Base-by-base conservation (phyloP, 2,888 invertebrate species). In the Shargacucullia verbasci region DNA sequence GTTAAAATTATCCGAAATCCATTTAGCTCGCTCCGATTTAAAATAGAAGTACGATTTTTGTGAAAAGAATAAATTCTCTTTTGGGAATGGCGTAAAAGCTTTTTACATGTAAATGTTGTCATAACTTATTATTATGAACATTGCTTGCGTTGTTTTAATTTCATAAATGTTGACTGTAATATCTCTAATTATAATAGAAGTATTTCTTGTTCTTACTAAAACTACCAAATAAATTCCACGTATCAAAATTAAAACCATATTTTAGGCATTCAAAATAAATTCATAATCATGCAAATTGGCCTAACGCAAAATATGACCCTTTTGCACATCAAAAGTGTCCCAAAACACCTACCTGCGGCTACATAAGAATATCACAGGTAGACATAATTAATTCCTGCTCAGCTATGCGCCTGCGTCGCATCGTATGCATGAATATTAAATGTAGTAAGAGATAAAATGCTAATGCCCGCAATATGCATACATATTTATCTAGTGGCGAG, bases 371-470 rank as follows among this genome's bases (percentile, higher is more conserved):
- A 49, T 43, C 45, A 44, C 55, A 41, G 31, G 59, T 50, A 55
- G 39, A 52, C 39, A 33, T 59, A 89, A 91, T 92, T 88, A 90
- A 92, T 92, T 88, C 89, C 84, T 84, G 84, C 83, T 83, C 83
- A 73, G 70, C 76, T 69, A 84, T 88, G 87, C 87, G 84, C 90
- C 79, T 87, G 90, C 87, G 85, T 43, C 56, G 76, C 76, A 85
- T 84, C 76, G 86, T 84, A 86, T 85, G 87, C 84, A 91, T 92
- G 92, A 90, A 93, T 93, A 92, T 87, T 90, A 89, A 90, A 91
- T 89, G 78, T 82, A 78, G 78, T 85, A 81, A 85, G 83, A 92
- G 92, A 92, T 92, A 92, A 92, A 92, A 93, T 92, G 92, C 86
- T 90, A 92, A 92, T 92, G 84, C 80, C 46, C 44, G 66, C 76